Conservation (phyloP, 2,797 vertebrate genomes). For the Pygocentrus nattereri region DNA sequence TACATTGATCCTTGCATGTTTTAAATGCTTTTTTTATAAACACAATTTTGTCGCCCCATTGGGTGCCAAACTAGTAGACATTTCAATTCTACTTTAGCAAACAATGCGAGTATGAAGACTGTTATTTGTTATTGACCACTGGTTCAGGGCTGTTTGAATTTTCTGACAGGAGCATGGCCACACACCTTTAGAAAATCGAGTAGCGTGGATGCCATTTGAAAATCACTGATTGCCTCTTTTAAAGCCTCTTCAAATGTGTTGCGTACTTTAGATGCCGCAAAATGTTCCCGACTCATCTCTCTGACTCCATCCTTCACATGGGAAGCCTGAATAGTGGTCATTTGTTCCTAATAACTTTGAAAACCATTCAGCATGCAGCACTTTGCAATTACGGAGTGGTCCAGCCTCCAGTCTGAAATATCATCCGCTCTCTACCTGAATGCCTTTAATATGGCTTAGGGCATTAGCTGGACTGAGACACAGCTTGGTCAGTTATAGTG, state of each 20-base stretch:
- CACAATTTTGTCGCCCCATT: neutral
- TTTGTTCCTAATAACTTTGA: slow-evolving; percentile 21
- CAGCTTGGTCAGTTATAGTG: neutral
- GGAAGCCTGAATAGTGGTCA: neutral
- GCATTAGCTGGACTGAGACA: slow-evolving; percentile 16
- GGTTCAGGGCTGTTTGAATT: slow-evolving; percentile 2
- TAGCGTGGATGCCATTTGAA: neutral
- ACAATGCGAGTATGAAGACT: slow-evolving; percentile 14
- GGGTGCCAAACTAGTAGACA: neutral
- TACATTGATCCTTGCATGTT: slow-evolving; percentile 6
- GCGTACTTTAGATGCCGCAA: neutral
- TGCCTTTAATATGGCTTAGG: slow-evolving; percentile 19
- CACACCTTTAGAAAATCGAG: slow-evolving; percentile 12
- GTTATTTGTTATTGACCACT: slow-evolving; percentile 12
- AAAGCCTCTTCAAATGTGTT: neutral
- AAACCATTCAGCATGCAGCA: slow-evolving; percentile 1
- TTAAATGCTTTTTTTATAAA: neutral
- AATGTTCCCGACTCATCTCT: slow-evolving; percentile 3
- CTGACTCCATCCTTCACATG: slow-evolving; percentile 2
- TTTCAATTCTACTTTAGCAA: slow-evolving; percentile 18
- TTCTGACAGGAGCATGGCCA: slow-evolving; percentile 6
- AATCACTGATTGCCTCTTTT: slow-evolving; percentile 4
- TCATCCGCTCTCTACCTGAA: slow-evolving; percentile 14
- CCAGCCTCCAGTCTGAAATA: neutral
- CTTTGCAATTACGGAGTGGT: slow-evolving; percentile 8